Conservation (phyloP, 2,888 invertebrate species). For the Drosophila pullipes region DNA sequence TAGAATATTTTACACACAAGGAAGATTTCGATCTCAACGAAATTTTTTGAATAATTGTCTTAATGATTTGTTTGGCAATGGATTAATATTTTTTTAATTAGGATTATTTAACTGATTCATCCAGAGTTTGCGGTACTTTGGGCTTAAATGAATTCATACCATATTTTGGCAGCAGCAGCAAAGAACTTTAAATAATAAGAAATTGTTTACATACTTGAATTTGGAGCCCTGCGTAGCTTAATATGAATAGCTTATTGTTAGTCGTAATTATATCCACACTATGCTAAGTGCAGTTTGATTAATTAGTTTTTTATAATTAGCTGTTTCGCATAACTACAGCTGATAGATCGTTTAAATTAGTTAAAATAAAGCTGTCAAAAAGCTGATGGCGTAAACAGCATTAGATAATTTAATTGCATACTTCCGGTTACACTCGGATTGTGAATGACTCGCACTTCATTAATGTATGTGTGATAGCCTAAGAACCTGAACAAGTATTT, state of each 20-base stretch:
- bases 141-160: neutral
- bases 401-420: conserved; percentile 2
- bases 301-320: too few species aligned
- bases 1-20: too few species aligned
- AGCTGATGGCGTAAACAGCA: neutral
- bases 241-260: too few species aligned
- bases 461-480: conserved; percentile 22
- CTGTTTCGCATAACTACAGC: too few species aligned
- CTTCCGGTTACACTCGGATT: conserved; percentile 19
- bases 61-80: neutral
- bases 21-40: neutral
- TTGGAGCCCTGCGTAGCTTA: too few species aligned
- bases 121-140: neutral
- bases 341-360: too few species aligned
- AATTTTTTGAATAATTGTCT: neutral
- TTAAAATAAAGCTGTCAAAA: too few species aligned
- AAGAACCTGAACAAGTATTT: conserved; percentile 9
- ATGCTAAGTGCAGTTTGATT: too few species aligned
- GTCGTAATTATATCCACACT: too few species aligned
- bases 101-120: neutral
- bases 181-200: too few species aligned
- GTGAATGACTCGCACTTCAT: conserved; percentile 28
- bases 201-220: too few species aligned
- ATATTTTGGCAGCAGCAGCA: too few species aligned
- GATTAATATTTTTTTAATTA: neutral